Base-by-base conservation (phyloP, 2,797 vertebrate genomes). In the Varecia variegata region DNA sequence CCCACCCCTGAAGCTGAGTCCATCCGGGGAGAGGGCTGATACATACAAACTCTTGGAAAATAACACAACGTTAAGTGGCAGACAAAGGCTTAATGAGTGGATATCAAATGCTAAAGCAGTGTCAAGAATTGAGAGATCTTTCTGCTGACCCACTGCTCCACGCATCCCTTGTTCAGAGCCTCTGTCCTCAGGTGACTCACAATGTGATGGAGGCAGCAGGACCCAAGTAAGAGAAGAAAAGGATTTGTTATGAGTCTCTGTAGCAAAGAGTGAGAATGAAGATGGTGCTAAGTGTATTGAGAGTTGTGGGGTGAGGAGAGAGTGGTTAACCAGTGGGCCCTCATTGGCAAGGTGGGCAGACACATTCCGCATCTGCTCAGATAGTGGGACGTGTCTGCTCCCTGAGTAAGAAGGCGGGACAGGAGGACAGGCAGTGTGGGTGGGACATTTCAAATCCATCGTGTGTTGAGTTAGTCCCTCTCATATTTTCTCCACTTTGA, bases 191-290 rank as follows among this genome's bases (percentile, higher is more conserved):
- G 43, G 65, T 11, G 52, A 88, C 40, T 81, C 54, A 35, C 25
- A 89, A 18, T 65, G 40, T 56, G 74, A 74, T 9, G 8, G 52
- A 89, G 68, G 68, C 88, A 76, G 67, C 21, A 68, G 82, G 80
- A 68, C 12, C 40, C 62, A 90, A 52, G 21, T 15, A 38, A 32
- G 74, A 77, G 73, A 82, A 71, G 81, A 20, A 80, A 77, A 62
- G 80, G 20, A 67, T 21, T n/a, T 90, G 45, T 68, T 25, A 35
- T 2, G 52, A 27, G 0, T 93, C 45, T 79, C 50, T 15, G 0
- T n/a, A n/a, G 86, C 47, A 65, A 73, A 30, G 21, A 40, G 62
- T 17, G 30, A 65, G 38, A 74, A 11, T 30, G 68, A 76, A 43
- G 62, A 54, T 17, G 25, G 47, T 20, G 38, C 40, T 45, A 4